Percentiles rank a stretch among this genome's conserved stretches.
Conservation (phyloP, 2,113 vertebrate genomes). For the Echinops telfairi region DNA sequence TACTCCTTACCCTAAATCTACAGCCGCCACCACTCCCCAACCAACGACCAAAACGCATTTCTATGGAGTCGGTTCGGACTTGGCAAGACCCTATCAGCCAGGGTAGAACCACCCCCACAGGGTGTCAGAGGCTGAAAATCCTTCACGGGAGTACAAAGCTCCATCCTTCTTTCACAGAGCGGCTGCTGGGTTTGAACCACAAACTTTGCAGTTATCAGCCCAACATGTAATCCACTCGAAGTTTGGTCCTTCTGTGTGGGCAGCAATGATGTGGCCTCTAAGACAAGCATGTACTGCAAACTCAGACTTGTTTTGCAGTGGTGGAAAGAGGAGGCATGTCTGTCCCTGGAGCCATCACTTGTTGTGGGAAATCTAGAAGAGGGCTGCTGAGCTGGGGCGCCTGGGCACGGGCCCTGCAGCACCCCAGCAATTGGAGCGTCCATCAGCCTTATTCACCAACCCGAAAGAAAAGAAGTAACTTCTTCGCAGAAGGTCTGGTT, state of each 20-base stretch:
- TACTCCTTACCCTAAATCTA: background rate
- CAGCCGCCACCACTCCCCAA: no score
- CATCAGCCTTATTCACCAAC: slow-evolving; percentile 7
- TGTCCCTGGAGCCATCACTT: background rate
- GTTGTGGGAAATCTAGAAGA: background rate
- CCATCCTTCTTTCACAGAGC: no score
- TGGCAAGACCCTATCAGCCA: no score
- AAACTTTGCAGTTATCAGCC: no score
- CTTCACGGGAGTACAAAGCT: no score
- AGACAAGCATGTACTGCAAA: slow-evolving; percentile 24
- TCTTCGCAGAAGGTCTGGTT: background rate
- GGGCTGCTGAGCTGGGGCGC: background rate
- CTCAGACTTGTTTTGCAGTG: background rate
- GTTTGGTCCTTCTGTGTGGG: background rate
- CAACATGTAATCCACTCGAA: background rate
- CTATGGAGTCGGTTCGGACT: no score
- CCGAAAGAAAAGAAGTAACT: background rate
- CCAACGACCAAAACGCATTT: no score
- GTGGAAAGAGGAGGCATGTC: background rate
- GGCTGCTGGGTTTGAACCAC: no score
- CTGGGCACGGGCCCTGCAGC: background rate
- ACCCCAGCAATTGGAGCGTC: background rate
- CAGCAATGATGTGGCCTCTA: background rate
- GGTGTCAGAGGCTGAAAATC: no score
- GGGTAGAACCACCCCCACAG: no score